These are phyloP conservation scores for Gobionotothen gibberifrons DNA, from an alignment of 2,797 vertebrate species.

Conservation along the genomic window DNA sequence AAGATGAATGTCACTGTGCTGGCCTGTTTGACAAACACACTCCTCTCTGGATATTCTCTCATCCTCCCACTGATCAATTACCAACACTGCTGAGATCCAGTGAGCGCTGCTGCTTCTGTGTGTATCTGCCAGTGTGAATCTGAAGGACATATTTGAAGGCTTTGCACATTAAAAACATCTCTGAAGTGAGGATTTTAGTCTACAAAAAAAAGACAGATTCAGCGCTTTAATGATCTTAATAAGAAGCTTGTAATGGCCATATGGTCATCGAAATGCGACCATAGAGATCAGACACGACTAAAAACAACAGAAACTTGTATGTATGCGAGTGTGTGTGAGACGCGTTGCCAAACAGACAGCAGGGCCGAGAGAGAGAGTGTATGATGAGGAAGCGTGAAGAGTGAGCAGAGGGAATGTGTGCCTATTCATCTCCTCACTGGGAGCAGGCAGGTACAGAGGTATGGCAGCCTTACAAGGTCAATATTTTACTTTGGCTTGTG, in stretches of 20 bases:
- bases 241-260: slow-evolving; percentile 32
- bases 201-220: background rate
- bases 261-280: slow-evolving; percentile 27
- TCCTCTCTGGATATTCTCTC: slow-evolving; percentile 66
- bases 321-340: slow-evolving; percentile 23
- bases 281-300: slow-evolving; percentile 50
- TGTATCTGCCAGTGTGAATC: slow-evolving; percentile 16
- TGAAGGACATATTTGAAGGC: slow-evolving; percentile 17
- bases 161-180: slow-evolving; percentile 17
- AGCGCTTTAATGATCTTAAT: slow-evolving; percentile 26
- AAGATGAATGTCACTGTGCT: slow-evolving; percentile 75
- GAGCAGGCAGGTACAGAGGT: slow-evolving; percentile 67
- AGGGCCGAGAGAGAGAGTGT: slow-evolving; percentile 41
- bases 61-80: slow-evolving; percentile 70
- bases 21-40: slow-evolving; percentile 70
- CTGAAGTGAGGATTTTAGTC: slow-evolving; percentile 9
- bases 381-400: slow-evolving; percentile 44
- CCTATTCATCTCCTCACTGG: slow-evolving; percentile 62
- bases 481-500: slow-evolving; percentile 82
- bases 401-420: slow-evolving; percentile 39
- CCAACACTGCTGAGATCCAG: slow-evolving; percentile 41
- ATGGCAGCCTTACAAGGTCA: slow-evolving; percentile 83
- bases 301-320: slow-evolving; percentile 10
- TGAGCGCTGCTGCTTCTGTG: slow-evolving; percentile 26
- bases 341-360: slow-evolving; percentile 66